These are phyloP conservation scores for Leptobrachium ailaonicum DNA, from an alignment of 2,113 vertebrate species.

Conservation along the genomic window DNA sequence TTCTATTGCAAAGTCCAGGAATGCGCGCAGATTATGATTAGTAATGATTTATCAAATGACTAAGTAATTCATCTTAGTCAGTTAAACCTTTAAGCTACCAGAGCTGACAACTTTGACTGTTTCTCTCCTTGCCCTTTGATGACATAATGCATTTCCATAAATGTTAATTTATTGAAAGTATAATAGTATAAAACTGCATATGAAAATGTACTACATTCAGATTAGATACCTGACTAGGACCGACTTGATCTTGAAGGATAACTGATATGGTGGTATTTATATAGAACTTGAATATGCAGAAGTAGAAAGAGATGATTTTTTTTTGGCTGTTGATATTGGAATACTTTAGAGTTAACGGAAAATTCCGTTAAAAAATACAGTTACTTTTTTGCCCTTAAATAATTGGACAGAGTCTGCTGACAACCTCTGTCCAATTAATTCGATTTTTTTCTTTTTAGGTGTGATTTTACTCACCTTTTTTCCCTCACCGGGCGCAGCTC, in stretches of 20 bases:
- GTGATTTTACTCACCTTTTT: too few relatives aligned
- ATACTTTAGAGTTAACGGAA: too few relatives aligned
- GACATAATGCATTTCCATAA: slow-evolving; percentile 52
- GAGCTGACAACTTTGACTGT: slow-evolving; percentile 56
- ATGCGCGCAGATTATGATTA: slow-evolving; percentile 63
- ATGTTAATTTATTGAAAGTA: slow-evolving; percentile 41
- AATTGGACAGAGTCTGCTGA: too few relatives aligned
- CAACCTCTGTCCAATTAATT: too few relatives aligned
- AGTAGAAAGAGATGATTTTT: too few relatives aligned
- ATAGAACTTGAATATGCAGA: too few relatives aligned
- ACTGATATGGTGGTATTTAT: too few relatives aligned
- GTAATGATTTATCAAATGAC: slow-evolving; percentile 64
- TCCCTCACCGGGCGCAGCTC: too few relatives aligned
- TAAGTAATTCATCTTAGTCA: slow-evolving; percentile 66
- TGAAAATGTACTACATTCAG: slow-evolving; percentile 26
- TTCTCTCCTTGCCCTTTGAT: slow-evolving; percentile 53
- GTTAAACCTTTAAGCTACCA: slow-evolving; percentile 52
- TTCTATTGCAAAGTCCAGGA: slow-evolving; percentile 57
- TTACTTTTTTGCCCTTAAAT: too few relatives aligned
- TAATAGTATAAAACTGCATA: slow-evolving; percentile 38
- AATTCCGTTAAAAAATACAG: too few relatives aligned
- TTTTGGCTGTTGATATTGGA: too few relatives aligned
- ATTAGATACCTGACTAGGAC: slow-evolving; percentile 28
- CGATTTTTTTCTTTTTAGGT: too few relatives aligned
- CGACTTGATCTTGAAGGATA: background rate